Evolutionary conservation across 1,140 invertebrate genomes (phyloP).

Genomic region (Trissolcus basalis): DNA sequence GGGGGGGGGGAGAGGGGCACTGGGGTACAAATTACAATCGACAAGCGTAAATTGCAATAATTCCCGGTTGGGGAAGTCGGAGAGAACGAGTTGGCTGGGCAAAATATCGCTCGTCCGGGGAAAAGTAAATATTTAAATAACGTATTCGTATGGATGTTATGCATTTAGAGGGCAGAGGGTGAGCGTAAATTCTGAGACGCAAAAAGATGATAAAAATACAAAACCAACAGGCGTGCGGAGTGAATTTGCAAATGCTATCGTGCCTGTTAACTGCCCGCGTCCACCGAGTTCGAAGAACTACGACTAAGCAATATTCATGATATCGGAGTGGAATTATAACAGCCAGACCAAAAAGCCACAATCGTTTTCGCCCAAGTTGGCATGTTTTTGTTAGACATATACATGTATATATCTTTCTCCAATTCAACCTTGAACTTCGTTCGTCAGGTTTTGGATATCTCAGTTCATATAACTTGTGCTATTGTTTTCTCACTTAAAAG

Average conservation of each 20-base stretch:
- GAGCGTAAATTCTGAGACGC: constrained; percentile 8
- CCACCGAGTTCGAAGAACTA: constrained; percentile 66
- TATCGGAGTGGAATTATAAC: constrained; percentile 71
- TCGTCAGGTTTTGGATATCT: constrained; percentile 15
- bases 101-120: constrained; percentile 25
- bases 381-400: no score
- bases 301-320: constrained; percentile 71
- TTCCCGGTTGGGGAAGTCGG: constrained; percentile 12
- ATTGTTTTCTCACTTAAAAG: no score
- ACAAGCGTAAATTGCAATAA: constrained; percentile 41
- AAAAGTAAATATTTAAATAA: constrained; percentile 49
- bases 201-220: constrained; percentile 6
- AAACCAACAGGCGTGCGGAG: constrained; percentile 19
- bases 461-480: no score
- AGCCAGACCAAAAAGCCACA: constrained; percentile 47
- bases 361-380: constrained; percentile 63
- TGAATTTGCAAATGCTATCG: constrained; percentile 65
- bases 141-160: constrained; percentile 44
- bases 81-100: constrained; percentile 22
- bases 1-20: background rate
- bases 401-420: background rate
- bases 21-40: constrained; percentile 29
- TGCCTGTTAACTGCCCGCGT: constrained; percentile 62
- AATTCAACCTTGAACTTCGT: constrained; percentile 58
- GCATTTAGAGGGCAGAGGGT: constrained; percentile 11